Conservation (phyloP, 2,113 vertebrate species). For the Gracilinanus agilis region DNA sequence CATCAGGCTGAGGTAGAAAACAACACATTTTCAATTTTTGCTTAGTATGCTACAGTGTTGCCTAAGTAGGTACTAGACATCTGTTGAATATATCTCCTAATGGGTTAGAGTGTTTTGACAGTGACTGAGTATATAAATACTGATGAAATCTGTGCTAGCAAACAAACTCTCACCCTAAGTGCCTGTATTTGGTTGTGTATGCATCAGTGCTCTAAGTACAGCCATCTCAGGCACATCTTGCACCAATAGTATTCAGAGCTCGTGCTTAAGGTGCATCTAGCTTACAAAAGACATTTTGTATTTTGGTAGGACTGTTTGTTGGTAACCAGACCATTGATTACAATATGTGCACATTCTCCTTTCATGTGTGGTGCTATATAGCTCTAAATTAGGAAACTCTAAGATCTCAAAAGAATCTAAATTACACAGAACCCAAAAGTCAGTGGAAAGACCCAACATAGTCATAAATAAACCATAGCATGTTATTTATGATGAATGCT, state of each 20-base stretch:
- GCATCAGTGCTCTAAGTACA: not conserved
- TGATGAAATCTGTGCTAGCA: not conserved
- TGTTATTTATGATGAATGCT: not conserved
- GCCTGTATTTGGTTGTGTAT: not conserved
- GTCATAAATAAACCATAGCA: not conserved
- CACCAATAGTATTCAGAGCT: not conserved
- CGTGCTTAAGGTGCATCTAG: not conserved
- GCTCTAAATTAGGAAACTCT: not conserved
- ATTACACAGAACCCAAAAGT: not conserved
- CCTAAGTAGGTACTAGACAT: not conserved
- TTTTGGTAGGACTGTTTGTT: not conserved
- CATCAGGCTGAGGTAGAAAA: not conserved
- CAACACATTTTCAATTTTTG: not conserved
- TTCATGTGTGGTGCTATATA: not conserved
- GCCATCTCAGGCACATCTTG: not conserved
- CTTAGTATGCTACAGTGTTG: not conserved
- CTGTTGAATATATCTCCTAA: not conserved
- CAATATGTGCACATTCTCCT: not conserved
- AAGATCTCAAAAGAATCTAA: not conserved
- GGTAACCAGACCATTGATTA: not conserved
- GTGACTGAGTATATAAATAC: not conserved
- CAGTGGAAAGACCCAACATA: not conserved
- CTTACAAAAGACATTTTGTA: not conserved
- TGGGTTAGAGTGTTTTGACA: not conserved
- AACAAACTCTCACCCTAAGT: not conserved